phyloP scores from a whole-genome alignment of 2,797 vertebrate genomes.

The Prunella strophiata region DNA sequence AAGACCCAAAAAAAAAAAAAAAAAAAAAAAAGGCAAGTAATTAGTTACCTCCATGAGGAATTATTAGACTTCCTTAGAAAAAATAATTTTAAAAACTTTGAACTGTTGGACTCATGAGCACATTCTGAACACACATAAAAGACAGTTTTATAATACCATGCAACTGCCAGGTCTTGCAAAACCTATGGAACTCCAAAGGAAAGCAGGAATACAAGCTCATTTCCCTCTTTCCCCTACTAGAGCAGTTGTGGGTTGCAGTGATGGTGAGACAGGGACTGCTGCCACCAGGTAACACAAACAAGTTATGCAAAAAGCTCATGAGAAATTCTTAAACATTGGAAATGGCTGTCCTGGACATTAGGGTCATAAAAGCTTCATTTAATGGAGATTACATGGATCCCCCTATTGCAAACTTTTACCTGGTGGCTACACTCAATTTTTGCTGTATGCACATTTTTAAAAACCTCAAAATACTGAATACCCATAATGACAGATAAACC shows the following conservation, averaged over 20 bases:
- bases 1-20: not conserved
- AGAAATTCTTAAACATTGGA: not conserved
- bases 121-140: not conserved
- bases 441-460: not conserved
- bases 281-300: fast-evolving
- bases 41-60: not conserved
- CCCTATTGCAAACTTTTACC: not conserved
- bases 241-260: not conserved
- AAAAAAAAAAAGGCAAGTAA: not conserved
- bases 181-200: not conserved
- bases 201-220: not conserved
- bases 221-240: not conserved
- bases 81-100: fast-evolving
- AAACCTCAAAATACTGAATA: not conserved
- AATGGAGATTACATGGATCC: not conserved
- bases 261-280: not conserved
- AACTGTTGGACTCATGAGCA: not conserved
- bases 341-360: not conserved
- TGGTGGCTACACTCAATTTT: not conserved
- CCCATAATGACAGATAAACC: not conserved
- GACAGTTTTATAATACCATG: not conserved
- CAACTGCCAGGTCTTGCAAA: not conserved
- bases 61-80: not conserved
- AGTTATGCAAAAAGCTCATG: not conserved
- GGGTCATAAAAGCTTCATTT: not conserved